Conservation (phyloP, 2,888 invertebrate genomes). For the Cephus sareptanus region DNA sequence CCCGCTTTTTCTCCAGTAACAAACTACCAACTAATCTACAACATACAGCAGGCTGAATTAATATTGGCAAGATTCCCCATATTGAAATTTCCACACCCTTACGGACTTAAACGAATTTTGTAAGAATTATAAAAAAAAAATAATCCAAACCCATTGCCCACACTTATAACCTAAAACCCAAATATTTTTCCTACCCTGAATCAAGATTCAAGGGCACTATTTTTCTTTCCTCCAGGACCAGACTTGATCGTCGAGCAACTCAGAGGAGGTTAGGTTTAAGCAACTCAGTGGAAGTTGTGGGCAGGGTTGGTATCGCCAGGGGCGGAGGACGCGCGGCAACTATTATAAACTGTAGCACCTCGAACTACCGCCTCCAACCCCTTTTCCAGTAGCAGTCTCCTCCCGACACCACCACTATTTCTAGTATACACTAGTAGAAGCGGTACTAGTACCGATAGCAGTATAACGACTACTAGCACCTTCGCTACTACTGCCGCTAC, state of each 20-base stretch:
- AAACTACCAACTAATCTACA: slow-evolving; percentile 55
- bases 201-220: background rate
- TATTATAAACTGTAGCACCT: slow-evolving; percentile 67
- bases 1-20: slow-evolving; percentile 52
- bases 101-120: background rate
- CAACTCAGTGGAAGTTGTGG: slow-evolving; percentile 64
- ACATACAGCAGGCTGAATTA: slow-evolving; percentile 15
- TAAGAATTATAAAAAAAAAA: background rate
- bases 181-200: background rate
- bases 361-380: slow-evolving; percentile 63
- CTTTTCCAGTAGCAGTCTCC: slow-evolving; percentile 28
- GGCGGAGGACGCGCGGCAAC: slow-evolving; percentile 59
- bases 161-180: background rate
- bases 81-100: background rate
- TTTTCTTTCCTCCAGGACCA: slow-evolving; percentile 30
- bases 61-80: background rate
- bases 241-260: slow-evolving; percentile 43
- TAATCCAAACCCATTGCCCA: background rate
- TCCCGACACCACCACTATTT: slow-evolving; percentile 35
- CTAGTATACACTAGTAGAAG: slow-evolving; percentile 5
- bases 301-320: slow-evolving; percentile 51
- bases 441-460: background rate
- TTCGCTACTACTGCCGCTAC: background rate
- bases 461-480: background rate
- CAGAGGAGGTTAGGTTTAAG: slow-evolving; percentile 61